These are phyloP conservation scores for Brachypterus glaber DNA, from an alignment of 2,888 invertebrate genomes.

Conservation along the genomic window DNA sequence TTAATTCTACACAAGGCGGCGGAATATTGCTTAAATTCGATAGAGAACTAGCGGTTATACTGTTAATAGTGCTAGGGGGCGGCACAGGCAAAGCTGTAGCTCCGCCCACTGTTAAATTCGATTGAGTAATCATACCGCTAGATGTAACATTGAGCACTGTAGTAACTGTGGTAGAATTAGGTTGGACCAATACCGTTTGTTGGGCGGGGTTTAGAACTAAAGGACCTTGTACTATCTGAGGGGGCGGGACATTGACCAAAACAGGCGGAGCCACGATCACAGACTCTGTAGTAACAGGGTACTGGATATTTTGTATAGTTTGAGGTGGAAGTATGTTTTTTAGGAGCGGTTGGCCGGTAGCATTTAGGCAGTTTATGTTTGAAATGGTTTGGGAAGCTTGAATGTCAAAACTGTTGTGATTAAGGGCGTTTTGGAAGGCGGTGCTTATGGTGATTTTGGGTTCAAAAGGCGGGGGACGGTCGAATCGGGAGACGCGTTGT, in stretches of 20 bases:
- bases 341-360: constrained; percentile 34
- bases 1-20: constrained; percentile 40
- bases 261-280: constrained; percentile 36
- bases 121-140: constrained; percentile 1
- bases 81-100: constrained; percentile 27
- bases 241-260: constrained; percentile 37
- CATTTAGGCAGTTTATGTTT: constrained; percentile 28
- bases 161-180: not conserved
- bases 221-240: constrained; percentile 30
- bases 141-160: constrained; percentile 28
- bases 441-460: constrained; percentile 37
- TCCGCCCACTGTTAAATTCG: not conserved
- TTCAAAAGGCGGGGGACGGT: constrained; percentile 31
- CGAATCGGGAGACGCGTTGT: constrained; percentile 33
- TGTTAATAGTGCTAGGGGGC: constrained; percentile 20
- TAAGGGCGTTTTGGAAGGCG: constrained; percentile 29
- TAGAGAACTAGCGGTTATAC: constrained; percentile 26
- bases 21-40: too few species aligned
- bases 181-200: constrained; percentile 23
- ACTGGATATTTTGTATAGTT: constrained; percentile 17
- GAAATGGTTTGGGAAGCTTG: constrained; percentile 10
- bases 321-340: constrained; percentile 25
- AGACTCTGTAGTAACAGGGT: constrained; percentile 18
- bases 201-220: constrained; percentile 17
- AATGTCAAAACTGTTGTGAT: constrained; percentile 19